Evolutionary conservation across 2,113 vertebrate genomes (phyloP).

Genomic region (Pavo muticus): DNA sequence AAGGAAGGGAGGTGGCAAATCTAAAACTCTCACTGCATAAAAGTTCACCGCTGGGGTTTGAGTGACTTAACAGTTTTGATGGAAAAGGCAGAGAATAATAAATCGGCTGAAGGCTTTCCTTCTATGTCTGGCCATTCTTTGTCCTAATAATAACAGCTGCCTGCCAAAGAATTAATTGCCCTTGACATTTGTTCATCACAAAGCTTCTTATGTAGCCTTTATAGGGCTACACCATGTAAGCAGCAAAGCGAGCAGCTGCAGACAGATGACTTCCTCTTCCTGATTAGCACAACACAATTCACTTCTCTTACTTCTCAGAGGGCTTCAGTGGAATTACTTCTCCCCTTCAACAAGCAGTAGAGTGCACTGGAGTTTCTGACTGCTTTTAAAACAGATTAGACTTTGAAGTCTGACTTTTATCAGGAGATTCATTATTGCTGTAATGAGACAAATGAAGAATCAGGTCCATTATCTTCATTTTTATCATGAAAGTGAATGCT

Average conservation of each 20-base stretch:
- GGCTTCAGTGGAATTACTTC: constrained; percentile 25
- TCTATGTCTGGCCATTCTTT: constrained; percentile 49
- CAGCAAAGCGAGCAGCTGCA: constrained; percentile 46
- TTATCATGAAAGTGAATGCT: not conserved
- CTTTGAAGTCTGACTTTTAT: not conserved
- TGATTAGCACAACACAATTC: constrained; percentile 37
- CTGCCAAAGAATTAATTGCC: constrained; percentile 63
- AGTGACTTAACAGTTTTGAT: not conserved
- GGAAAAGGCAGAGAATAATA: constrained; percentile 40
- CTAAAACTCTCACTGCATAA: constrained; percentile 1
- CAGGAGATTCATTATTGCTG: not conserved
- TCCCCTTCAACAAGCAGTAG: constrained; percentile 15
- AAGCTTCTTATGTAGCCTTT: constrained; percentile 63
- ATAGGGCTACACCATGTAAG: constrained; percentile 35
- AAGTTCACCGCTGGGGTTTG: not conserved
- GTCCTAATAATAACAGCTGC: constrained; percentile 69
- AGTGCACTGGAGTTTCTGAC: not conserved
- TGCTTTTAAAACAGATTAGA: not conserved
- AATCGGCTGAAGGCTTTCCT: constrained; percentile 34
- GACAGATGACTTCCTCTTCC: constrained; percentile 44
- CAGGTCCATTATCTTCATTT: not conserved
- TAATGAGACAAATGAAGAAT: not conserved
- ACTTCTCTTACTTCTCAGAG: not conserved
- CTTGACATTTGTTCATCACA: constrained; percentile 67
- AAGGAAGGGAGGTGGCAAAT: constrained; percentile 27